phyloP scores from a whole-genome alignment of 2,113 vertebrate species.

The Phocoena phocoena region DNA sequence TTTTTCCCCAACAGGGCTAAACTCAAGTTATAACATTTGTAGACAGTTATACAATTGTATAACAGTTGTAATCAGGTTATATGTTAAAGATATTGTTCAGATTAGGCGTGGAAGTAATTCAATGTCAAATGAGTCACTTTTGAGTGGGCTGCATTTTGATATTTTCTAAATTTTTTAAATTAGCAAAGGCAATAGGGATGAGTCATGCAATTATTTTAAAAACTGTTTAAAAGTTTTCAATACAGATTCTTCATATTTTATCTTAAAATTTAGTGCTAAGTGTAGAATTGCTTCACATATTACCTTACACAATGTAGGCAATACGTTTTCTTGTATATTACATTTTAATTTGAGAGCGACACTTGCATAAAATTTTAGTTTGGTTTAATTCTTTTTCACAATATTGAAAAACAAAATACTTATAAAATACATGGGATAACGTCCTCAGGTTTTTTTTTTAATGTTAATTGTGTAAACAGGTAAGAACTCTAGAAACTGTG shows the following conservation, averaged over 20 bases:
- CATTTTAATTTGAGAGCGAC: neutral
- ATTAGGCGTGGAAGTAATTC: conserved; percentile 58
- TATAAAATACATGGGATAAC: neutral
- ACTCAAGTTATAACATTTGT: neutral
- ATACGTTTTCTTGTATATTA: conserved; percentile 8
- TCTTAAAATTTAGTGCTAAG: neutral
- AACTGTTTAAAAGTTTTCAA: neutral
- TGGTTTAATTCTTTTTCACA: neutral
- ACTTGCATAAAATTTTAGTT: neutral
- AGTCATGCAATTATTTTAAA: neutral
- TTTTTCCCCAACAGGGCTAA: neutral
- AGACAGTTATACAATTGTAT: neutral
- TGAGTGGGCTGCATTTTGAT: conserved; percentile 37
- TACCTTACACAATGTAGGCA: neutral
- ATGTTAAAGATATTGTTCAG: conserved; percentile 49
- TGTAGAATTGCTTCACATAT: neutral
- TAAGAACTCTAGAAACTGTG: neutral
- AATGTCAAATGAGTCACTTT: conserved; percentile 55
- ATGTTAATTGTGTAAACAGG: neutral
- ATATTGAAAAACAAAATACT: neutral
- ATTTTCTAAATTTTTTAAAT: conserved; percentile 14
- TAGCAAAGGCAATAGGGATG: neutral
- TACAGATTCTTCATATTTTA: conserved; percentile 9
- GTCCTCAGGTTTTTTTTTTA: neutral
- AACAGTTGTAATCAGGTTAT: conserved; percentile 18